Conservation (phyloP, 2,888 invertebrate genomes). For the Thecophora atra region DNA sequence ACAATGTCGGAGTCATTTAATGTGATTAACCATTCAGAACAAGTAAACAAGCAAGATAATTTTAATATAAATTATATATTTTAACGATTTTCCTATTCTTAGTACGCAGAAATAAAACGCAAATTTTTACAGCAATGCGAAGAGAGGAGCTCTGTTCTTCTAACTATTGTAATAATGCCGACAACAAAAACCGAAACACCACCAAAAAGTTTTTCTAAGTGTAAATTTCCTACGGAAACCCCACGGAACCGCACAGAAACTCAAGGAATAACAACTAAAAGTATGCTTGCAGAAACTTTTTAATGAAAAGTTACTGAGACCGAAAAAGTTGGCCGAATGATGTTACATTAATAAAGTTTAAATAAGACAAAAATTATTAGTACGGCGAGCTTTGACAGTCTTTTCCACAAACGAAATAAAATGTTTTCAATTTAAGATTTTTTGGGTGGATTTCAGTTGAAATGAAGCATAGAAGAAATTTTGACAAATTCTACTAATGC, state of each 20-base stretch:
- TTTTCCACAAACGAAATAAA: not conserved
- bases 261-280: not conserved
- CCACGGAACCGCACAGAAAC: not conserved
- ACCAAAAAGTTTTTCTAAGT: not conserved
- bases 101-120: too few species aligned
- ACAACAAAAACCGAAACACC: not conserved
- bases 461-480: too few species aligned
- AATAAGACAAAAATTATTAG: constrained; percentile 4
- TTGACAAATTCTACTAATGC: too few species aligned
- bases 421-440: too few species aligned
- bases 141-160: not conserved
- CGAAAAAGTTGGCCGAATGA: constrained; percentile 1
- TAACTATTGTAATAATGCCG: not conserved
- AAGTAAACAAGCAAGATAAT: too few species aligned
- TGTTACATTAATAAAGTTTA: constrained; percentile 22
- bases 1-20: too few species aligned
- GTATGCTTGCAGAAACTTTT: constrained; percentile 3
- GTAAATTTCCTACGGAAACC: not conserved
- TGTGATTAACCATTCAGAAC: too few species aligned
- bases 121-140: not conserved
- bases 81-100: not conserved
- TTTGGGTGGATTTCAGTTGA: too few species aligned
- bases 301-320: constrained; percentile 9
- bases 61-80: too few species aligned
- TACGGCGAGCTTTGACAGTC: not conserved